Percentiles rank a stretch among this genome's conserved stretches.
These are phyloP conservation scores for Eupsilia transversa DNA, from an alignment of 2,888 invertebrate genomes.

Conservation along the genomic window DNA sequence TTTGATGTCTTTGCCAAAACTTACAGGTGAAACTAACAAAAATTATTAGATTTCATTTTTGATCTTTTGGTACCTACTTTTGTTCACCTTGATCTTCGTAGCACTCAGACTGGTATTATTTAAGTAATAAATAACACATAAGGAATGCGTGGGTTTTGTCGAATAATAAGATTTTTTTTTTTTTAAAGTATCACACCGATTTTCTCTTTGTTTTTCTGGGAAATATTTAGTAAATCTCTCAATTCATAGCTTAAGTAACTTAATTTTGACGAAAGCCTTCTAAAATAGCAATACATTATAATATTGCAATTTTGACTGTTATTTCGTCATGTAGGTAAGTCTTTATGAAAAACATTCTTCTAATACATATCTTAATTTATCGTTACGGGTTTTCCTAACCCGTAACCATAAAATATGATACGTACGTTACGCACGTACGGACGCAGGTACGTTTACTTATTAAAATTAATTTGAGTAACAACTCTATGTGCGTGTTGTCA, in stretches of 20 bases:
- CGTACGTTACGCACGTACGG: no score
- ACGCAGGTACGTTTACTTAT: background rate
- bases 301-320: background rate
- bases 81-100: conserved; percentile 34
- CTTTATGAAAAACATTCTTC: background rate
- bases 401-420: no score
- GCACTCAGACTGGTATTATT: background rate
- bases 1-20: conserved; percentile 52
- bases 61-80: background rate
- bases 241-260: background rate
- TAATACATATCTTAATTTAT: background rate
- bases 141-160: background rate
- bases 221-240: background rate
- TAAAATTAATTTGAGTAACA: background rate
- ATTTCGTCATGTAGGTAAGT: background rate
- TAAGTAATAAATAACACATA: conserved; percentile 1
- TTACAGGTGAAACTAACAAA: conserved; percentile 33
- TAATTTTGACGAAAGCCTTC: background rate
- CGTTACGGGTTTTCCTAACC: no score
- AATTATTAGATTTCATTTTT: background rate
- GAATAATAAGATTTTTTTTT: no score
- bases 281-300: background rate
- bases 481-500: background rate
- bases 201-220: background rate
- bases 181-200: no score